Base-by-base conservation (phyloP, 2,888 invertebrate species). In the Brachypterus glaber region DNA sequence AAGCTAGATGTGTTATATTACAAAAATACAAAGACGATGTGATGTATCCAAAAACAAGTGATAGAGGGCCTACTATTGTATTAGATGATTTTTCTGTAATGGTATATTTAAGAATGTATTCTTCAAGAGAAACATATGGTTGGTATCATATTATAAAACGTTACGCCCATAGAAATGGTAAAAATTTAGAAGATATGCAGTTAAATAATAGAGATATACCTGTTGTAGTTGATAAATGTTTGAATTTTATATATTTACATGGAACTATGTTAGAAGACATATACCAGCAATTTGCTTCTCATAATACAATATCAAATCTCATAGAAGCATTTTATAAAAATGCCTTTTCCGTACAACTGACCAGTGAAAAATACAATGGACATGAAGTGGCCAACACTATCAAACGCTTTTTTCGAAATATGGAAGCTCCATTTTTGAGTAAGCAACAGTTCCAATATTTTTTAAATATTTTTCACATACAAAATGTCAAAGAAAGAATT, bases 211-310 rank as follows among this genome's bases (percentile, higher is more conserved):
- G 87, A 50, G 81, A 91, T 59, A 78, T 93, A 26, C 93, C 93
- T 2, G 84, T 90, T 17, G 78, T 93, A 41, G 85, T 96, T 2
- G 91, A 93, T 57, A 92, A 91, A 62, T 95, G 95, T 63, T 79
- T 95, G 44, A 88, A 88, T 58, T 93, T 91, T 58, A 81, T 96
- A 36, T 86, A 87, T 50, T 82, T 84, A 2, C 82, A 91, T 61
- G 93, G 93, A 79, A 83, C 83, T 49, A 77, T 88, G 67, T 76
- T 83, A 0, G 87, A 89, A 63, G 92, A 92, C 2, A 88, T 93
- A 51, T 93, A 92, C 62, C 76, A 92, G 3, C 77, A 82, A 35
- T 82, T 83, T 12, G 92, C 91, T 13, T 79, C 83, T 17, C 80
- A 79, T 49, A 74, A 79, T 14, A 76, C 79, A 5, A 77, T 91